These are phyloP conservation scores for Anolis apletophallus DNA, from an alignment of 2,797 vertebrate species.

Conservation along the genomic window DNA sequence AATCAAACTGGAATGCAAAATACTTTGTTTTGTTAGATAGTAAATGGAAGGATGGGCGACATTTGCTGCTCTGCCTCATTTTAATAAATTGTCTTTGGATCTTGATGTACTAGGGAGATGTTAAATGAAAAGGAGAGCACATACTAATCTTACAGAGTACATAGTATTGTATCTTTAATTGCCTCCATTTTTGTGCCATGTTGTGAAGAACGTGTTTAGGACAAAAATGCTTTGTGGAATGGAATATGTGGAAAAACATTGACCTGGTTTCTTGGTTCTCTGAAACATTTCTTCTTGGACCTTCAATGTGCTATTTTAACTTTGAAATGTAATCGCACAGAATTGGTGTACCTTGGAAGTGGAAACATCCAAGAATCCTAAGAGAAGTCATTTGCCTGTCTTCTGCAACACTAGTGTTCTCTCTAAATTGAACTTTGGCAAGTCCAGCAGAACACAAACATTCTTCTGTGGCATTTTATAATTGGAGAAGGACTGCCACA, in stretches of 20 bases:
- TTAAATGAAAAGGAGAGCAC: background rate
- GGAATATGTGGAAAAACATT: slow-evolving; percentile 10
- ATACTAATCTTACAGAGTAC: background rate
- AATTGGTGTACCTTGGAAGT: background rate
- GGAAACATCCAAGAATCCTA: background rate
- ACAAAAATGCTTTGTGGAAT: slow-evolving; percentile 15
- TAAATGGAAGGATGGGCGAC: no score
- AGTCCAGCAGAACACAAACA: slow-evolving; percentile 9
- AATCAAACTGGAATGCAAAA: background rate
- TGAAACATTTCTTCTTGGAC: background rate
- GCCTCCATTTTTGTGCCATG: background rate
- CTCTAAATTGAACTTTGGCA: slow-evolving; percentile 23
- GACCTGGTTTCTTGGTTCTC: slow-evolving; percentile 3
- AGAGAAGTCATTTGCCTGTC: background rate
- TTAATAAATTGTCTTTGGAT: background rate
- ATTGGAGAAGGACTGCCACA: background rate
- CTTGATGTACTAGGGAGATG: background rate
- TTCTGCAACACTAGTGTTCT: slow-evolving; percentile 10
- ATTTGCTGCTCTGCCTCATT: background rate
- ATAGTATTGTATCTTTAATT: background rate
- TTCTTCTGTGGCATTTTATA: slow-evolving; percentile 10
- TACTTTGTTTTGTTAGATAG: background rate
- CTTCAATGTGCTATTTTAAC: slow-evolving; percentile 8
- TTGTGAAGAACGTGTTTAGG: slow-evolving; percentile 10
- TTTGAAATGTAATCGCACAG: slow-evolving; percentile 4